phyloP scores from a whole-genome alignment of 2,888 invertebrate genomes.

The Lycocerus yunnanus region DNA sequence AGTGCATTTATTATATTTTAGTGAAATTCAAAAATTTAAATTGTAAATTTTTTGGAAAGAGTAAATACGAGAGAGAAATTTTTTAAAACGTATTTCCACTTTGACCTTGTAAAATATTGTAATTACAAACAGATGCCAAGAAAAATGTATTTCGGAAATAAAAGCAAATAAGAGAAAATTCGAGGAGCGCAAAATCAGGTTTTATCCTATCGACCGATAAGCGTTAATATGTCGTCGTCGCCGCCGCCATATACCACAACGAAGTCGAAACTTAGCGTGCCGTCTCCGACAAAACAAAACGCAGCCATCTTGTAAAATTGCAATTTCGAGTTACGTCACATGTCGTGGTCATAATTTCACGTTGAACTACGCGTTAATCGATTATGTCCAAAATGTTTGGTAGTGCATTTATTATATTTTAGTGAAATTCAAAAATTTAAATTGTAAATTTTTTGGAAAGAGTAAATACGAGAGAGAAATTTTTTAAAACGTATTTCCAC shows the following conservation, averaged over 20 bases:
- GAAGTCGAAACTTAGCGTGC: background rate
- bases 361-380: too few species aligned
- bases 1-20: too few species aligned
- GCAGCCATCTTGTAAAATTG: background rate
- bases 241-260: background rate
- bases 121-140: background rate
- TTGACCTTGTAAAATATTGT: background rate
- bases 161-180: constrained; percentile 1
- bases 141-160: background rate
- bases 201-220: background rate
- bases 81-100: background rate
- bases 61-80: background rate
- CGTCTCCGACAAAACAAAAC: background rate
- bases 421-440: background rate
- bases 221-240: background rate
- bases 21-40: background rate
- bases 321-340: too few species aligned
- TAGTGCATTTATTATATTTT: too few species aligned
- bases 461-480: background rate
- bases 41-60: background rate
- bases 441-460: background rate
- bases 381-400: too few species aligned
- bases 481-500: background rate
- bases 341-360: background rate
- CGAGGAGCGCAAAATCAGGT: constrained; percentile 4